A percentile compares a stretch with the other conserved stretches of the same genome.
Evolutionary conservation across 2,797 vertebrate species (phyloP).

Genomic region (Gallinago stenura): DNA sequence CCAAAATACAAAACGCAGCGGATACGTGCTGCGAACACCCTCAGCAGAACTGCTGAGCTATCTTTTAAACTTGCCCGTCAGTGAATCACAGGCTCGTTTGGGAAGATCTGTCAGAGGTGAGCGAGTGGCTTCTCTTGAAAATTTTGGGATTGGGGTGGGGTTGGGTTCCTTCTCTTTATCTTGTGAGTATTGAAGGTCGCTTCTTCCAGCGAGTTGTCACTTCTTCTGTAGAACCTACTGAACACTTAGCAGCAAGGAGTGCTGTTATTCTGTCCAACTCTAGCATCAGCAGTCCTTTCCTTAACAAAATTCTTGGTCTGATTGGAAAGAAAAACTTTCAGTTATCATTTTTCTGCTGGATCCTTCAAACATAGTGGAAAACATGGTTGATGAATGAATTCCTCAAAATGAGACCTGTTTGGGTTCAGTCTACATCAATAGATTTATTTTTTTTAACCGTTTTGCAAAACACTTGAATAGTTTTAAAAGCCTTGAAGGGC

Average conservation of each 20-base stretch:
- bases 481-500: neutral
- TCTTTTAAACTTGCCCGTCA: neutral
- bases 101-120: neutral
- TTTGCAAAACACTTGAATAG: neutral
- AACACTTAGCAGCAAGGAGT: neutral
- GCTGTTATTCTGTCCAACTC: neutral
- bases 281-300: neutral
- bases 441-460: neutral
- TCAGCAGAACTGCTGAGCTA: neutral
- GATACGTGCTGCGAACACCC: neutral
- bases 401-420: neutral
- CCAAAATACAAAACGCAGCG: neutral
- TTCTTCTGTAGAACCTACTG: neutral
- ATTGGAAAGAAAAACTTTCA: neutral
- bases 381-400: neutral
- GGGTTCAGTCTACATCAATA: neutral
- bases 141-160: fast-evolving
- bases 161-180: neutral
- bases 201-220: neutral
- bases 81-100: neutral
- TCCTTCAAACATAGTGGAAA: neutral
- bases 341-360: neutral
- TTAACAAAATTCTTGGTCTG: neutral
- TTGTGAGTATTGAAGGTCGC: neutral
- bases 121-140: neutral